These are phyloP conservation scores for Sylvilagus bachmani DNA, from an alignment of 2,113 vertebrate species.

Conservation along the genomic window DNA sequence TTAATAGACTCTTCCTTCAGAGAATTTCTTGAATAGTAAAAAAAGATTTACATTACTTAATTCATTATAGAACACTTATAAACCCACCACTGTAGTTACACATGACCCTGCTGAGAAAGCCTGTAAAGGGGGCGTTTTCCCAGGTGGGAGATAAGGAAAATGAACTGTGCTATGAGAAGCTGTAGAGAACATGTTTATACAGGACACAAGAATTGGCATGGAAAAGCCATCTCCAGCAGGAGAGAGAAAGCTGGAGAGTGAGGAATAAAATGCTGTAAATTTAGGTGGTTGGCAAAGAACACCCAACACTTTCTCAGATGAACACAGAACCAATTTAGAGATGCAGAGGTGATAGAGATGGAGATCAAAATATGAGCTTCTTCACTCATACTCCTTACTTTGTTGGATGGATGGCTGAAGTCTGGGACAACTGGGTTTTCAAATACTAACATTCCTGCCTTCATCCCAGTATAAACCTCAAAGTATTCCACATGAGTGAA, in stretches of 20 bases:
- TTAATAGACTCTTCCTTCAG: background rate
- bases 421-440: background rate
- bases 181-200: background rate
- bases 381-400: too few relatives aligned
- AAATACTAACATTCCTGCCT: too few relatives aligned
- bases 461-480: background rate
- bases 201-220: background rate
- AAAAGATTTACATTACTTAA: background rate
- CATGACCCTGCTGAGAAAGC: background rate
- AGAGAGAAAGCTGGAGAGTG: background rate
- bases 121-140: background rate
- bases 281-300: background rate
- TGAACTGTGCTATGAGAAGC: background rate
- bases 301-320: background rate
- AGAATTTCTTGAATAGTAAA: background rate
- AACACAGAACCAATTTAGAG: background rate
- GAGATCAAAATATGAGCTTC: background rate
- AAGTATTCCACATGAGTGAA: background rate
- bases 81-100: background rate
- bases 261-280: background rate
- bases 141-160: background rate
- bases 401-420: background rate
- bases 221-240: background rate
- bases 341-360: background rate
- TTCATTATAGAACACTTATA: background rate